Evolutionary conservation across 2,797 vertebrate species (phyloP).

Genomic region (Sebastes vulpes): DNA sequence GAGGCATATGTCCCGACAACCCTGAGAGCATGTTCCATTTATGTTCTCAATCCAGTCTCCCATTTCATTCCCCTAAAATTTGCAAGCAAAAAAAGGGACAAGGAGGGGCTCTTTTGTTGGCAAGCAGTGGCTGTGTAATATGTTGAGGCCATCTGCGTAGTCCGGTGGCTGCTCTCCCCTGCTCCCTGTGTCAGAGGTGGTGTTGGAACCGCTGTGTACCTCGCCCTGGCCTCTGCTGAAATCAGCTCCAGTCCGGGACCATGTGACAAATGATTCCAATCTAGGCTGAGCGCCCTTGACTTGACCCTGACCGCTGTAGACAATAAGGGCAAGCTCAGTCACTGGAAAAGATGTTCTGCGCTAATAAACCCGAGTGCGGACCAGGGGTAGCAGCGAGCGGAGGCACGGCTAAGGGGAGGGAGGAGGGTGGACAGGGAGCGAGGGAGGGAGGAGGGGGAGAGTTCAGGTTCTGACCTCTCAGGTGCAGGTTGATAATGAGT

Average conservation of each 20-base stretch:
- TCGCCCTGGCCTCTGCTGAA: conserved; percentile 92
- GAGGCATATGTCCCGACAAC: conserved; percentile 89
- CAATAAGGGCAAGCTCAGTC: conserved; percentile 98
- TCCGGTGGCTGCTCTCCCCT: conserved; percentile 86
- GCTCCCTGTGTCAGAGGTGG: conserved; percentile 93
- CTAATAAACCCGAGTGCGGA: conserved; percentile 97
- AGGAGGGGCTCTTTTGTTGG: conserved; percentile 84
- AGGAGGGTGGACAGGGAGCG: conserved; percentile 43
- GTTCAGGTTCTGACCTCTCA: conserved; percentile 96
- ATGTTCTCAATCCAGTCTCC: conserved; percentile 55
- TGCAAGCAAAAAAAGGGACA: conserved; percentile 69
- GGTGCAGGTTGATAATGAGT: conserved; percentile 99
- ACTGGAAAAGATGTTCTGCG: conserved; percentile 99
- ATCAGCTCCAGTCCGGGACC: conserved; percentile 94
- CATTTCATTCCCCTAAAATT: conserved; percentile 79
- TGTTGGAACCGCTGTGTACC: conserved; percentile 84
- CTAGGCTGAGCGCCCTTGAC: conserved; percentile 98
- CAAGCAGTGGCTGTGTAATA: conserved; percentile 84
- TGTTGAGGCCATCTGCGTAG: conserved; percentile 91
- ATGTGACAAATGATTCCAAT: conserved; percentile 99
- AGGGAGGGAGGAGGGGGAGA: conserved; percentile 72
- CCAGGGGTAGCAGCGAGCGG: conserved; percentile 82
- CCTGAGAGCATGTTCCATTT: conserved; percentile 86
- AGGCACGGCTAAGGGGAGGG: conserved; percentile 54
- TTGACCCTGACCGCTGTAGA: conserved; percentile 98